Conservation (phyloP, 2,888 invertebrate genomes). For the Myopa testacea region DNA sequence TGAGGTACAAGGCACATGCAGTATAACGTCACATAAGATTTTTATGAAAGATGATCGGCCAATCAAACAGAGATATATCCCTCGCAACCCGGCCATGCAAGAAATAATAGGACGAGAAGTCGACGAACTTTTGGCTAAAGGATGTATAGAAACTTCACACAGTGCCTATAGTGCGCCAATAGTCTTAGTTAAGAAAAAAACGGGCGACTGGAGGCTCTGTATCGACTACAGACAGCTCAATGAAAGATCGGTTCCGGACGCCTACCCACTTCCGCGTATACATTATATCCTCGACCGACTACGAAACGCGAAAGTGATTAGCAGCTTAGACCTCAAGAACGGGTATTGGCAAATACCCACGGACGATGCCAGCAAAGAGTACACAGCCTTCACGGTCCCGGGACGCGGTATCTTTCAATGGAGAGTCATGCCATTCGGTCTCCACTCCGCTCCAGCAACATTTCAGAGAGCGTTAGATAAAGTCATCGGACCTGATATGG, state of each 20-base stretch:
- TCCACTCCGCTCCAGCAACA: no score
- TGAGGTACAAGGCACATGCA: no score
- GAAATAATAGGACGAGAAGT: conserved; percentile 30
- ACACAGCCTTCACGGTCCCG: conserved; percentile 27
- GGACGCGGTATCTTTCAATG: conserved; percentile 19
- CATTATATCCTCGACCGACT: conserved; percentile 29
- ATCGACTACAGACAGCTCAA: conserved; percentile 37
- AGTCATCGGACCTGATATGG: background rate
- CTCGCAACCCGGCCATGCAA: conserved; percentile 39
- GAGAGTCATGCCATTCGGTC: no score
- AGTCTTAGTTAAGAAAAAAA: conserved; percentile 35
- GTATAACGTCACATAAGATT: no score
- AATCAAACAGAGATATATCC: conserved; percentile 7
- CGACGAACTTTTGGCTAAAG: conserved; percentile 14
- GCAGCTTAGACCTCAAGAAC: conserved; percentile 25
- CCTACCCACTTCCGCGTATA: conserved; percentile 31
- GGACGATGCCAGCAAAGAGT: background rate
- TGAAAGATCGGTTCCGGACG: conserved; percentile 17
- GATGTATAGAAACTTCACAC: conserved; percentile 28
- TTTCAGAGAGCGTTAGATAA: no score
- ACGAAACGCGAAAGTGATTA: conserved; percentile 24
- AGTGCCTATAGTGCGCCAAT: conserved; percentile 40
- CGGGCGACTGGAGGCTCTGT: conserved; percentile 36
- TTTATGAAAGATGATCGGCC: no score
- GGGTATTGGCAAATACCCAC: conserved; percentile 41